Evolutionary conservation across 1,140 invertebrate genomes (phyloP), one percentile per base, ranked within the genome.

Genomic region (Neotoxoptera formosana): DNA sequence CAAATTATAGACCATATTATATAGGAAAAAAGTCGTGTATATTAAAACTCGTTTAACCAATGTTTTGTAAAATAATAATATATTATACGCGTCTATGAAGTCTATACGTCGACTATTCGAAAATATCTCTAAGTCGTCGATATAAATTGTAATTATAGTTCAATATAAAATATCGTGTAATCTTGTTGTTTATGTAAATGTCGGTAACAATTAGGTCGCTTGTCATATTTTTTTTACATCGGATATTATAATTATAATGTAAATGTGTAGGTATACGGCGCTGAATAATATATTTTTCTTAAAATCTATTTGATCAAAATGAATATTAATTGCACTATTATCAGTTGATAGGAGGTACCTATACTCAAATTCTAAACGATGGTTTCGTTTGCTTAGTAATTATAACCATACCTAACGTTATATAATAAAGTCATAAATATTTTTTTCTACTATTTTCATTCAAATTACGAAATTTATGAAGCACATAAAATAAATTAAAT

Each of bases 21-120:
- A 3, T n/a, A n/a, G n/a, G 7, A 8, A 23, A 83, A 83, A 83
- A 83, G 7, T 36, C 17, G 60, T 76, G 23, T 76, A 76, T 34
- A 76, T n/a, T n/a, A 76, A 76, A 76, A 76, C n/a, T n/a, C 30
- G 60, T 76, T 76, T 76, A 76, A n/a, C n/a, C 60, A n/a, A 76
- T 53, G 14, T 17, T n/a, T 67, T 67, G 14, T 67, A 76, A 76
- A 76, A 76, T 76, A 76, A 76, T 76, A 76, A 67, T 60, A 60
- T 53, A 23, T 48, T 9, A 53, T 67, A 30, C 11, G 30, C 11
- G 30, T 67, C 25, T 30, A 30, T 56, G 25, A 25, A 56, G 23
- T 25, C 53, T 9, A 67, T 14, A 67, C 60, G 8, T 34, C 6
- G 30, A 11, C 30, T 76, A 76, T 76, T 76, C 6, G n/a, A n/a